Base-by-base conservation (phyloP, 2,113 vertebrate genomes). In the Ia io region DNA sequence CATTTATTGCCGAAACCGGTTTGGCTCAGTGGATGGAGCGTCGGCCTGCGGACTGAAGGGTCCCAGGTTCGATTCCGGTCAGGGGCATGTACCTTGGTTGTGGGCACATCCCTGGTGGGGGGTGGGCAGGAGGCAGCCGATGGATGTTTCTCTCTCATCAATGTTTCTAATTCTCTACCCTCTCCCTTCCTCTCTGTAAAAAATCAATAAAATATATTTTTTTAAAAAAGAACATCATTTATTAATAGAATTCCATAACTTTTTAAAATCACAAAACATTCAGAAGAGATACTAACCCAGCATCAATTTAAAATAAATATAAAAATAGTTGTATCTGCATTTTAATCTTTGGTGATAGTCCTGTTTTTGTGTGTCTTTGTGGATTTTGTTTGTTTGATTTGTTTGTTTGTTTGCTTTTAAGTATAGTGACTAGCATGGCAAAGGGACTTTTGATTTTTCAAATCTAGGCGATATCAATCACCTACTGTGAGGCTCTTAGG, bases 251-350 rank as follows among this genome's bases (percentile, higher is more conserved):
- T 90, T 96, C 86, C 44, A 97, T 97, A 88, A 1, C 96, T 95
- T 95, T 97, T 51, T 71, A 95, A 95, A 98, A 74, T 93, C 97
- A 91, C 94, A 76, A 97, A 98, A 63, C 97, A 95, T 93, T 97
- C 90, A 96, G 97, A 97, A 85, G 56, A 96, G 96, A 97, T 93
- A 79, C 74, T 95, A 98, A 96, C 76, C 84, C 90, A 97, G 82
- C 61, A 98, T 93, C 61, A 96, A 42, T 88, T 96, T 28, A 12
- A 82, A 96, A 95, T 85, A 96, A 87, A 87, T 80, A 94, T 91
- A 95, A 98, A 96, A 97, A 93, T 83, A 85, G 35, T 88, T 91
- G 40, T 73, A 95, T 90, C 95, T 94, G 53, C 10, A 84, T 84
- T 77, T 97, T 97, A 97, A 95, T 97, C 85, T 82, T 97, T 86